A percentile compares a stretch with the other conserved stretches of the same genome.
Conservation (phyloP, 2,797 vertebrate species). For the Aplochiton taeniatus region DNA sequence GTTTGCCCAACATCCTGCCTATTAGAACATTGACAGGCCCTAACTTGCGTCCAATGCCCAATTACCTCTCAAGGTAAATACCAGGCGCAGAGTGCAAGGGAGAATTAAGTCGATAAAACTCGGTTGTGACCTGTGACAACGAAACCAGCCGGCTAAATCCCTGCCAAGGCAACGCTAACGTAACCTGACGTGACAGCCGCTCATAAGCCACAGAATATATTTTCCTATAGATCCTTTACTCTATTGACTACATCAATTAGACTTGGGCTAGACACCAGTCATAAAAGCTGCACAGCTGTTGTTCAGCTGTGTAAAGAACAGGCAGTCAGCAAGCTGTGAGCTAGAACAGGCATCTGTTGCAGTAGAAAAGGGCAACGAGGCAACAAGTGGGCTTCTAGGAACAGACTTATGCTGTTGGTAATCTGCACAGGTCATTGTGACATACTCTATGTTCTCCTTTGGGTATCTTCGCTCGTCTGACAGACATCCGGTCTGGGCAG, state of each 20-base stretch:
- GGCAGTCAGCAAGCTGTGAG: not conserved
- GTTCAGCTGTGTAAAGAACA: conserved; percentile 21
- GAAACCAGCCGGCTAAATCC: too few species aligned
- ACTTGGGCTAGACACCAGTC: conserved; percentile 23
- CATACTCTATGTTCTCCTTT: conserved; percentile 55
- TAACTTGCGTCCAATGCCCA: not conserved
- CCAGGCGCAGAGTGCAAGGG: not conserved
- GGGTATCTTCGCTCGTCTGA: conserved; percentile 18
- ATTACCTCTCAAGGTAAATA: not conserved
- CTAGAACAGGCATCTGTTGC: conserved; percentile 28
- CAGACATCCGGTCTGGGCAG: not conserved
- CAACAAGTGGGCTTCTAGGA: conserved; percentile 30
- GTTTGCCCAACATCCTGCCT: not conserved
- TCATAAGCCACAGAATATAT: not conserved
- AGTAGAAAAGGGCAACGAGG: conserved; percentile 31
- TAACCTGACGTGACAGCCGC: too few species aligned
- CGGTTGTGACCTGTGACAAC: too few species aligned
- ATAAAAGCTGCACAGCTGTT: conserved; percentile 26
- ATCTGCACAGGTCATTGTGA: conserved; percentile 29
- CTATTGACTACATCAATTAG: not conserved
- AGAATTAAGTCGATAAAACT: not conserved
- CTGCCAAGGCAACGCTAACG: too few species aligned
- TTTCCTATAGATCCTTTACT: not conserved
- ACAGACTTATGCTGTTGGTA: conserved; percentile 13
- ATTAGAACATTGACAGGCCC: not conserved